These are phyloP conservation scores for Chrysolina oricalcia DNA, from an alignment of 2,888 invertebrate species.

Conservation along the genomic window DNA sequence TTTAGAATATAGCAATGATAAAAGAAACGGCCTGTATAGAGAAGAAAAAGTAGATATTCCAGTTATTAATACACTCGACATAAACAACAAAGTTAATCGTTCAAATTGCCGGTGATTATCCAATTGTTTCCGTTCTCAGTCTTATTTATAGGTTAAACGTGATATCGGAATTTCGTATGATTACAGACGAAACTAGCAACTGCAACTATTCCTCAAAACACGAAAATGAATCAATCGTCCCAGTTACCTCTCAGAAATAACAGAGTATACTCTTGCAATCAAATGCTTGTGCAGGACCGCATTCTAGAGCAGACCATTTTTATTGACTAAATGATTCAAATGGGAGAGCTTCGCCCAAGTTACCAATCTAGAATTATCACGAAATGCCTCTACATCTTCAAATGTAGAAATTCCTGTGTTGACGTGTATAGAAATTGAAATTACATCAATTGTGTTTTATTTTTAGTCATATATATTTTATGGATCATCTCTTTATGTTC, in stretches of 20 bases:
- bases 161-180: constrained; percentile 21
- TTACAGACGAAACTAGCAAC: constrained; percentile 21
- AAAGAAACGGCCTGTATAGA: too few relatives aligned
- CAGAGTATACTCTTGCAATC: constrained; percentile 13
- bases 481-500: too few relatives aligned
- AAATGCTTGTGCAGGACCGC: background rate
- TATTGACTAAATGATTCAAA: background rate
- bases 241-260: constrained; percentile 1
- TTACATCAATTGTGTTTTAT: too few relatives aligned
- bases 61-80: constrained; percentile 4
- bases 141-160: constrained; percentile 25
- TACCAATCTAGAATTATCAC: too few relatives aligned
- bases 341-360: too few relatives aligned
- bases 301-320: background rate
- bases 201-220: constrained; percentile 20
- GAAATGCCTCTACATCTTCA: too few relatives aligned
- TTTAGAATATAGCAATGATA: too few relatives aligned
- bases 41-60: background rate
- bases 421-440: too few relatives aligned
- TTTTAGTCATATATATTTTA: too few relatives aligned
- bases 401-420: too few relatives aligned
- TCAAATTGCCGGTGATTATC: constrained; percentile 20
- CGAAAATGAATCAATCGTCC: constrained; percentile 8
- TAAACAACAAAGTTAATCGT: constrained; percentile 17
- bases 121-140: constrained; percentile 20